Base-by-base conservation (phyloP, 2,797 vertebrate genomes). In the Mormyrus proboscirostris region DNA sequence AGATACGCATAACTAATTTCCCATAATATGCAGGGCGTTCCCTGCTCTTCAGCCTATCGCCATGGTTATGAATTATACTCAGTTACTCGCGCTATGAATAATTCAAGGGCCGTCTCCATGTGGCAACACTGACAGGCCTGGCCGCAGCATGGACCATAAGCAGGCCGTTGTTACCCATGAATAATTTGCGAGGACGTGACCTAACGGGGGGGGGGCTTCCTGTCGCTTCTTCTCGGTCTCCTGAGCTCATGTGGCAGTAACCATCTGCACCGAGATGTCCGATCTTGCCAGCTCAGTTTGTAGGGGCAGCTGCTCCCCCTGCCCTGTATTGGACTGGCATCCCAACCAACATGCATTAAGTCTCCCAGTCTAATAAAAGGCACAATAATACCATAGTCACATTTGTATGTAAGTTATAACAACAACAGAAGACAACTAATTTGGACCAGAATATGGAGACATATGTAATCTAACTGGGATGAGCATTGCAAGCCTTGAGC, bases 11-110 rank as follows among this genome's bases (percentile, higher is more conserved):
- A 62, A 62, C 53, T 65, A 86, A 89, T 85, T 59, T 9, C 25
- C 51, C 79, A 65, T 59, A 89, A 86, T 89, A 89, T 85, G 82
- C 82, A 86, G 16, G n/a, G 29, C 14, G 14, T 65, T 89, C 41
- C 12, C 33, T 65, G 88, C 33, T 50, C 51, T 55, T 89, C 82
- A 84, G 41, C 19, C 88, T 86, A 89, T 59, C 38, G 82, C 16
- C n/a, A 29, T 25, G 41, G 53, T 29, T 85, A 19, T 8, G 38
- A 25, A 85, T 65, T 59, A 84, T 89, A 38, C 19, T 29, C 22
- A 6, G 22, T 2, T 50, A 83, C 55, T 6, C 25, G 47, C 1
- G 1, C 16, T 51, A 86, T 89, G 47, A 89, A 89, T 85, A 50
- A 89, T 89, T 85, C 44, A 89, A 89, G 44, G 25, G 3, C 83